Evolutionary conservation across 2,888 invertebrate species (phyloP).

Genomic region (Harpalus rubripes): DNA sequence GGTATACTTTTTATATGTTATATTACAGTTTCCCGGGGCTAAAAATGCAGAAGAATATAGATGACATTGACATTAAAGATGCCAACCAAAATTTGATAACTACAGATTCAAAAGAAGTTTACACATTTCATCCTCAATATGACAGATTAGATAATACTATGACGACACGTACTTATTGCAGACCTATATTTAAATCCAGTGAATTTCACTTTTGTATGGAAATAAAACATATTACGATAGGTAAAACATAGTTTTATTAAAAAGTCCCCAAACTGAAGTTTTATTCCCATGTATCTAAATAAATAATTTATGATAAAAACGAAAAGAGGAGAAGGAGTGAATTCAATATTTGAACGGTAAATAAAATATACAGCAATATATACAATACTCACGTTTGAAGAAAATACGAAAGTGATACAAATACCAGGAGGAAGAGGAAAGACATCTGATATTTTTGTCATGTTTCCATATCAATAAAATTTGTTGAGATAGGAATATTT

Average conservation of each 20-base stretch:
- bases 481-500: slow-evolving; percentile 34
- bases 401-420: slow-evolving; percentile 44
- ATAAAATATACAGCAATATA: slow-evolving; percentile 46
- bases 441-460: slow-evolving; percentile 47
- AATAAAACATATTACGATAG: too few species aligned
- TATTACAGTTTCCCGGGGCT: too few species aligned
- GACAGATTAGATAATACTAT: too few species aligned
- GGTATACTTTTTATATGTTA: too few species aligned
- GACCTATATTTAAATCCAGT: too few species aligned
- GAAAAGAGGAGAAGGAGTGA: slow-evolving; percentile 2
- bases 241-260: slow-evolving; percentile 7
- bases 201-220: too few species aligned
- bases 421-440: slow-evolving; percentile 3
- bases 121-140: too few species aligned
- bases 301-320: slow-evolving; percentile 45
- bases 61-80: too few species aligned
- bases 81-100: too few species aligned
- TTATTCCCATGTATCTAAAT: slow-evolving; percentile 15
- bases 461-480: slow-evolving; percentile 47
- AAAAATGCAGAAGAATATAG: too few species aligned
- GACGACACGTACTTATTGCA: too few species aligned
- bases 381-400: slow-evolving; percentile 38
- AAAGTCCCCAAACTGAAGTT: slow-evolving; percentile 14
- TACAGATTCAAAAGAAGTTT: too few species aligned
- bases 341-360: slow-evolving; percentile 42